Conservation (phyloP, 2,888 invertebrate species). For the Adelphocoris suturalis region DNA sequence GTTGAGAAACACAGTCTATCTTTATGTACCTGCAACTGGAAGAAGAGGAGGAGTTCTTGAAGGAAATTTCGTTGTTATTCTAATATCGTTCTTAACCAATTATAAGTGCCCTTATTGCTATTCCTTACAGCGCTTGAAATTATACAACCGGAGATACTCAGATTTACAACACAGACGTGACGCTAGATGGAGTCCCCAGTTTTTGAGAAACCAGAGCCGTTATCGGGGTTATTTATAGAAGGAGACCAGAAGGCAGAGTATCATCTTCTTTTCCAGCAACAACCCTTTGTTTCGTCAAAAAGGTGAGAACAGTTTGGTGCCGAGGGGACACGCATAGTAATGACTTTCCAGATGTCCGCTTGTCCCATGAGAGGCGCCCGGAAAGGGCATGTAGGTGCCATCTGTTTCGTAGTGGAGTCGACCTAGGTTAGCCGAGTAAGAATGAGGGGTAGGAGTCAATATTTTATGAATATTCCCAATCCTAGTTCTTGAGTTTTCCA, state of each 20-base stretch:
- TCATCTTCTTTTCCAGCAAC: background rate
- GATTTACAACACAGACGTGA: background rate
- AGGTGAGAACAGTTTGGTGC: slow-evolving; percentile 48
- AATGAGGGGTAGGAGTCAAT: too few species aligned
- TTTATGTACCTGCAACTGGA: too few species aligned
- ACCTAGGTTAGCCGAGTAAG: too few species aligned
- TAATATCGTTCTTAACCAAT: background rate
- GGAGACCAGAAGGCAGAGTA: background rate
- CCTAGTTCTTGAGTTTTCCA: too few species aligned
- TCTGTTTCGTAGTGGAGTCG: too few species aligned
- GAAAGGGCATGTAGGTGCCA: too few species aligned
- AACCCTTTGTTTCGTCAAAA: background rate
- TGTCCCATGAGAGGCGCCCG: background rate
- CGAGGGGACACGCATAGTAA: slow-evolving; percentile 51
- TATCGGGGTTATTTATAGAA: background rate
- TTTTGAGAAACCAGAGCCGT: background rate
- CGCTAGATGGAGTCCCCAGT: background rate
- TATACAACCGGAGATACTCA: background rate
- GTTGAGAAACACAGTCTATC: too few species aligned
- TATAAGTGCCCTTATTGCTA: background rate
- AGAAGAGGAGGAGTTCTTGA: background rate
- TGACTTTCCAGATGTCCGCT: slow-evolving; percentile 55
- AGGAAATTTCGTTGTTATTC: background rate
- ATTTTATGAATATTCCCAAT: too few species aligned
- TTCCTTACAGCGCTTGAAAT: background rate